These are phyloP conservation scores for Tenthredo amoena DNA, from an alignment of 2,888 invertebrate genomes.

Conservation along the genomic window DNA sequence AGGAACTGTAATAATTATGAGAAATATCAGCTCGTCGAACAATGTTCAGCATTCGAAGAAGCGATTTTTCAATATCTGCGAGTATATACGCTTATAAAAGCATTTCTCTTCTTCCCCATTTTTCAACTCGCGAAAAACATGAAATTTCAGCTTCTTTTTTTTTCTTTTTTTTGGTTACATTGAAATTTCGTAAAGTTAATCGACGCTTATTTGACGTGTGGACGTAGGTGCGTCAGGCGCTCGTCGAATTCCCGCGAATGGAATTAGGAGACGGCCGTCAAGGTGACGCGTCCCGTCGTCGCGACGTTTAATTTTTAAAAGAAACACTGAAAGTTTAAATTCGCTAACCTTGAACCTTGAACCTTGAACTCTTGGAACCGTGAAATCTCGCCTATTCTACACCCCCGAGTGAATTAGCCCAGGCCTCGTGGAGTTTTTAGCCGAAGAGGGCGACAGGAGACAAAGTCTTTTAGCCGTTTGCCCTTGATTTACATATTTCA, in stretches of 20 bases:
- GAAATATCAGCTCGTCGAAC: background rate
- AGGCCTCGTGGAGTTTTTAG: background rate
- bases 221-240: background rate
- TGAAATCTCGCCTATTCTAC: background rate
- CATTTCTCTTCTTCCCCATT: background rate
- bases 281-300: background rate
- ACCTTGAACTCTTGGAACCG: constrained; percentile 26
- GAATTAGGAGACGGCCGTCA: background rate
- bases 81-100: too few relatives aligned
- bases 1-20: background rate
- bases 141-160: background rate
- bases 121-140: background rate
- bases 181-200: constrained; percentile 5
- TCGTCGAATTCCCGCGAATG: background rate
- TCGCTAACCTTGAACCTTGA: background rate
- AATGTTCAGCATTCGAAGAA: background rate
- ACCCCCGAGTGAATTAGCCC: constrained; percentile 1
- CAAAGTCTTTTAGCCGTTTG: background rate
- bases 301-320: constrained; percentile 34
- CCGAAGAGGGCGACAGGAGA: background rate
- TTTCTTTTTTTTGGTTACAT: background rate
- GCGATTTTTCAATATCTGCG: background rate
- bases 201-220: background rate
- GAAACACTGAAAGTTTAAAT: constrained; percentile 21
- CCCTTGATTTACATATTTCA: constrained; percentile 38